Evolutionary conservation across 2,797 vertebrate genomes (phyloP).

Genomic region (Denticeps clupeoides): DNA sequence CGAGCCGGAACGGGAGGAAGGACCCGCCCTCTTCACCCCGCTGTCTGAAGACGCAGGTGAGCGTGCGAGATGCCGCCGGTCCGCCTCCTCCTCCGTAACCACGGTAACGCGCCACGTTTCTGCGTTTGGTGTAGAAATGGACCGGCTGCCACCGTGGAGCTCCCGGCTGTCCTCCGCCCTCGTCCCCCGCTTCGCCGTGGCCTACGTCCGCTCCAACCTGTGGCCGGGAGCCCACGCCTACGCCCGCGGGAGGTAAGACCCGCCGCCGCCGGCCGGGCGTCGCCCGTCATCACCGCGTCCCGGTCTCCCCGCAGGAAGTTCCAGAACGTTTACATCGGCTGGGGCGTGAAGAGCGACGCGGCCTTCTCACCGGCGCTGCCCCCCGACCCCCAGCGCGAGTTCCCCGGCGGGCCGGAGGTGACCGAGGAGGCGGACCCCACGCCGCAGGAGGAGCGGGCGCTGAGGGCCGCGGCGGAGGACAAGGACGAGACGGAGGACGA

Average conservation of each 20-base stretch:
- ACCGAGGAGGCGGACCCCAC: conserved; percentile 69
- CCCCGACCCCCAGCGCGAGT: conserved; percentile 58
- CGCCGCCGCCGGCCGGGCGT: background rate
- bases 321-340: conserved; percentile 87
- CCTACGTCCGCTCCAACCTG: conserved; percentile 75
- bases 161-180: conserved; percentile 62
- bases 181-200: conserved; percentile 69
- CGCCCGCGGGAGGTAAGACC: conserved; percentile 69
- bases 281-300: background rate
- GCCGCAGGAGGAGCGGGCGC: conserved; percentile 69
- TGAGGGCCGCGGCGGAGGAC: conserved; percentile 54
- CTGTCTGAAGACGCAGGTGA: conserved; percentile 85
- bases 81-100: too few species aligned
- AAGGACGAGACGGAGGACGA: conserved; percentile 62
- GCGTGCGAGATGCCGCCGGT: too few species aligned
- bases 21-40: conserved; percentile 77
- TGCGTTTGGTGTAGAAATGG: conserved; percentile 62
- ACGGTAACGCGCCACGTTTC: too few species aligned
- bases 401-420: conserved; percentile 62
- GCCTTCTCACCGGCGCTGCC: conserved; percentile 57
- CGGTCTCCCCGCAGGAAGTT: conserved; percentile 63
- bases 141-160: conserved; percentile 69
- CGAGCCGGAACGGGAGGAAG: conserved; percentile 69
- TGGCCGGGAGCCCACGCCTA: conserved; percentile 85
- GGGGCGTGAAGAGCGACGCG: conserved; percentile 80